Evolutionary conservation across 2,888 invertebrate species (phyloP), one percentile per base, ranked within the genome.

Genomic region (Drosophila kanekoi): DNA sequence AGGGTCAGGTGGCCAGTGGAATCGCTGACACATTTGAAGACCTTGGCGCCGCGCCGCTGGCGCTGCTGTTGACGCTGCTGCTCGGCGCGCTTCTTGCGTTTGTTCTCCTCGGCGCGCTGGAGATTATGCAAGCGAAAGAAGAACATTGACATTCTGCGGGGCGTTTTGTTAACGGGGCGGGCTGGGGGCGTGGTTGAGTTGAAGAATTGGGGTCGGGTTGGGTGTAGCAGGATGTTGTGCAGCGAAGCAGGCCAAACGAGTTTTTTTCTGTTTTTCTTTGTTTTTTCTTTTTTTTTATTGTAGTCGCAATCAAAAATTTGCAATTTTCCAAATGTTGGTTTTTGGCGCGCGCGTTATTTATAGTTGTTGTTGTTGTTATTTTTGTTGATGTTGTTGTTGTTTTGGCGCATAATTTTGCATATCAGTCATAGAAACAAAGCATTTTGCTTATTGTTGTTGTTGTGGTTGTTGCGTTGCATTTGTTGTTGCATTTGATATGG

Each of bases 51-150:
- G 40, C 93, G 92, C 38, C 92, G 90, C 20, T 92, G 92, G 51
- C 93, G 92, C 71, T 92, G 92, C 81, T 92, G 91, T 41, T 92
- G 92, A 11, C 92, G 91, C 65, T 93, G 92, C 56, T 92, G 92
- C 72, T 93, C 93, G 60, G 77, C 92, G 87, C 94, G 93, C 90
- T 94, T 94, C 91, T 95, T 95, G 79, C 95, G 94, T 91, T 95
- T 95, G 90, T 94, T 94, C 93, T 96, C 96, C 93, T 96, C 96
- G 92, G 96, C 96, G 77, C 97, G 95, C 93, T 96, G 97, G 92
- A 96, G 95, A 94, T 97, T 97, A 95, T 97, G 97, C 93, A 97
- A 95, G 89, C 97, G 97, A 94, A 97, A 97, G 96, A 97, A 97
- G 95, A 97, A 97, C 95, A 97, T 95, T 94, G 97, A 97, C 97